Conservation (phyloP, 2,888 invertebrate genomes). For the Aleiodes testaceus region DNA sequence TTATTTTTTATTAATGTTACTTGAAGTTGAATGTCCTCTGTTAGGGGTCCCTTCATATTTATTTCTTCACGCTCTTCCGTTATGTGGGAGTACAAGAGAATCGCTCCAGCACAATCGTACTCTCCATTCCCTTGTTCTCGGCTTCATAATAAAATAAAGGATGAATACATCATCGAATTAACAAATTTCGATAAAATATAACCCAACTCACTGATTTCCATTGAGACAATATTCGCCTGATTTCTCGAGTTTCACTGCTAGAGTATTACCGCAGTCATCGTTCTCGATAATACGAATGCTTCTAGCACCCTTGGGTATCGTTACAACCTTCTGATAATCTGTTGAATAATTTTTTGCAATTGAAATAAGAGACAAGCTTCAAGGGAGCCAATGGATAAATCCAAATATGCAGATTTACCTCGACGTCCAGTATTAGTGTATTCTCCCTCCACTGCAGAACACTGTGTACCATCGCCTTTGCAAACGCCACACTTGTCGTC, state of each 20-base stretch:
- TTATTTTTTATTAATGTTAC: conserved; percentile 73
- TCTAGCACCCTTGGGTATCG: conserved; percentile 85
- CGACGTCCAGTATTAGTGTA: conserved; percentile 74
- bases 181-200: background rate
- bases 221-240: conserved; percentile 84
- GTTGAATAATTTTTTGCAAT: background rate
- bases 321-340: conserved; percentile 78
- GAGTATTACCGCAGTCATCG: conserved; percentile 75
- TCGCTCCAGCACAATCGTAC: conserved; percentile 86
- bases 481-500: conserved; percentile 92
- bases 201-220: conserved; percentile 79
- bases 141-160: conserved; percentile 68
- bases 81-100: conserved; percentile 83
- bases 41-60: conserved; percentile 86
- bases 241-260: conserved; percentile 84
- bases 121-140: conserved; percentile 84
- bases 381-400: background rate
- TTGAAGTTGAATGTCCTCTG: conserved; percentile 86
- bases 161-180: background rate
- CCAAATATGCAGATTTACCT: conserved; percentile 60
- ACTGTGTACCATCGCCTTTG: conserved; percentile 87
- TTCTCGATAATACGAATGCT: conserved; percentile 86
- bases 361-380: too few relatives aligned
- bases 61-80: conserved; percentile 87
- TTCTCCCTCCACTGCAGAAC: conserved; percentile 80